phyloP scores from a whole-genome alignment of 1,140 invertebrate species.

The Pseudoatta argentina region DNA sequence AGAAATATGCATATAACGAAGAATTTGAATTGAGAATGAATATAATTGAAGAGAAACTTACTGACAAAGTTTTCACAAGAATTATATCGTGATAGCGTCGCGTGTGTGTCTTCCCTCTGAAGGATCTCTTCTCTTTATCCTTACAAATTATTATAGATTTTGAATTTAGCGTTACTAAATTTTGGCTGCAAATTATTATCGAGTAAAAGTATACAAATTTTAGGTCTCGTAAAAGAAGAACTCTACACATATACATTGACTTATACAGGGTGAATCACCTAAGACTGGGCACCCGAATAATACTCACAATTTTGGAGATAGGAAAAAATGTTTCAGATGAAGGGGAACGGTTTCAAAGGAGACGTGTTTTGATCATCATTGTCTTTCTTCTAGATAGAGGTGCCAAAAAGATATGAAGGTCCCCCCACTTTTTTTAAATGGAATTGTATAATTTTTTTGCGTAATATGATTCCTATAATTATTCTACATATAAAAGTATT shows the following conservation, averaged over 20 bases:
- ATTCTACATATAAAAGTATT: too few relatives aligned
- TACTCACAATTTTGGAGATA: too few relatives aligned
- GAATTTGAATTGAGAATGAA: background rate
- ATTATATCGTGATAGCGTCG: background rate
- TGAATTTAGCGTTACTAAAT: constrained; percentile 32
- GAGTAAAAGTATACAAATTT: background rate
- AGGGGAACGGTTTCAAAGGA: too few relatives aligned
- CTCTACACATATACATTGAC: background rate
- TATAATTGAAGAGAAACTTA: background rate
- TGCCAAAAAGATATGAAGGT: too few relatives aligned
- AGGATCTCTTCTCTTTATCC: background rate
- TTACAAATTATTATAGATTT: constrained; percentile 31
- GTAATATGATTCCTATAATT: too few relatives aligned
- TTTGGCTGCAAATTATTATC: constrained; percentile 3
- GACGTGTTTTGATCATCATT: too few relatives aligned
- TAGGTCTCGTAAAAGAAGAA: constrained; percentile 14
- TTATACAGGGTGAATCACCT: background rate
- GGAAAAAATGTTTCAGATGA: too few relatives aligned
- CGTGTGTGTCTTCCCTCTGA: constrained; percentile 25
- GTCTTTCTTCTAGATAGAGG: too few relatives aligned
- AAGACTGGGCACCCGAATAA: too few relatives aligned
- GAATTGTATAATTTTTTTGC: too few relatives aligned
- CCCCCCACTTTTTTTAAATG: too few relatives aligned
- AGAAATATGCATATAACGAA: background rate
- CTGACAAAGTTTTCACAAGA: constrained; percentile 2